Conservation (phyloP, 2,113 vertebrate species). For the Sinosuthora webbiana region DNA sequence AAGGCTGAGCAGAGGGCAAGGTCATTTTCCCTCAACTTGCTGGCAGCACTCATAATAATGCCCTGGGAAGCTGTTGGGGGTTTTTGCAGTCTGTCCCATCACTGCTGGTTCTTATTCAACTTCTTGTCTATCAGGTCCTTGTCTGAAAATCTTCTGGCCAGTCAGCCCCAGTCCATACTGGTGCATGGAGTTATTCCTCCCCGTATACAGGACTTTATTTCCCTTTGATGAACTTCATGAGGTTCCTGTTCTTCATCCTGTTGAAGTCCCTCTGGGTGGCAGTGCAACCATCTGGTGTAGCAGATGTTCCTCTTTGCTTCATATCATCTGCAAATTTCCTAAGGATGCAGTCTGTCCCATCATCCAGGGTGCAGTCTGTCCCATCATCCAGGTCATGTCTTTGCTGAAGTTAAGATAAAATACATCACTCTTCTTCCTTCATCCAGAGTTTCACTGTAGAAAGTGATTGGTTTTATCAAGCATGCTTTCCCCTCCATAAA, state of each 20-base stretch:
- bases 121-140: not conserved
- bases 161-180: not conserved
- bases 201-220: not conserved
- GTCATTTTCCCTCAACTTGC: not conserved
- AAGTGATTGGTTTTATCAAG: not conserved
- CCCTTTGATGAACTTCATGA: not conserved
- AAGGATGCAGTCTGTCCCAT: not conserved
- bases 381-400: not conserved
- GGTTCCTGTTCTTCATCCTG: not conserved
- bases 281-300: not conserved
- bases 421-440: not conserved
- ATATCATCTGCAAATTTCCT: not conserved
- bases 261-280: not conserved
- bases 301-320: not conserved
- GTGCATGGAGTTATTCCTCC: accelerated
- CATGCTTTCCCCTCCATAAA: not conserved
- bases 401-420: not conserved
- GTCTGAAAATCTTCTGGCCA: not conserved
- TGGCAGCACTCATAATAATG: not conserved
- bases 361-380: not conserved
- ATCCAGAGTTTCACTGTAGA: not conserved
- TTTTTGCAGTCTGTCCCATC: too few species aligned
- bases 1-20: not conserved
- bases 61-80: not conserved
- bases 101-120: not conserved